Base-by-base conservation (phyloP, 2,888 invertebrate species). In the Cheilosia variabilis region DNA sequence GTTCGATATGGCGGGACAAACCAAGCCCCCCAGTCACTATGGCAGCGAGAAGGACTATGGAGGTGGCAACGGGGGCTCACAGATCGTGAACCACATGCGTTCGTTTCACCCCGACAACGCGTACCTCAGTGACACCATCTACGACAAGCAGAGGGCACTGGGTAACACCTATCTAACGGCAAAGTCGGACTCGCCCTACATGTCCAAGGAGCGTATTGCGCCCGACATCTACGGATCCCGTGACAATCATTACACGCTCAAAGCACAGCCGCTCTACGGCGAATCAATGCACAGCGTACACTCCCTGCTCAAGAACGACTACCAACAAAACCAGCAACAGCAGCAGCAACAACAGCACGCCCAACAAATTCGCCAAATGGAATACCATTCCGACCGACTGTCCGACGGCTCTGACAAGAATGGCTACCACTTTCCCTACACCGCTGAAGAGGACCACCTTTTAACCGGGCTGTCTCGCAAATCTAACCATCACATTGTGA, bases 341-440 rank as follows among this genome's bases (percentile, higher is more conserved):
- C 81, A 89, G 47, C 88, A 88, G 22, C 87, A 87, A 34, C 87
- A 84, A 19, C 88, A 88, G 43, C 94, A 93, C 87, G 93, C 93
- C 34, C 89, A 89, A 37, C 88, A 86, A 55, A 88, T 88, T 52
- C 89, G 89, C 47, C 88, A 88, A 27, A 86, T 87, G 43, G 91
- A 91, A 75, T 91, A 91, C 88, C 90, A 93, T 87, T 93, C 93
- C 15, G 96, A 95, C 88, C 93, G 95, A 41, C 94, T 95, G 93
- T 95, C 95, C 0, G 95, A 96, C 88, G 94, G 94, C 1, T 95
- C 95, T 0, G 96, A 96, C 60, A 95, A 95, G 88, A 95, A 96
- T 89, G 97, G 97, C 89, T 97, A 97, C 92, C 93, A 96, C 84
- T 97, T 97, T 89, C 97, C 97, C 0, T 97, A 97, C 90, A 97